Conservation (phyloP, 35 echinoderm and acorn worm genomes). For the Apostichopus californicus region DNA sequence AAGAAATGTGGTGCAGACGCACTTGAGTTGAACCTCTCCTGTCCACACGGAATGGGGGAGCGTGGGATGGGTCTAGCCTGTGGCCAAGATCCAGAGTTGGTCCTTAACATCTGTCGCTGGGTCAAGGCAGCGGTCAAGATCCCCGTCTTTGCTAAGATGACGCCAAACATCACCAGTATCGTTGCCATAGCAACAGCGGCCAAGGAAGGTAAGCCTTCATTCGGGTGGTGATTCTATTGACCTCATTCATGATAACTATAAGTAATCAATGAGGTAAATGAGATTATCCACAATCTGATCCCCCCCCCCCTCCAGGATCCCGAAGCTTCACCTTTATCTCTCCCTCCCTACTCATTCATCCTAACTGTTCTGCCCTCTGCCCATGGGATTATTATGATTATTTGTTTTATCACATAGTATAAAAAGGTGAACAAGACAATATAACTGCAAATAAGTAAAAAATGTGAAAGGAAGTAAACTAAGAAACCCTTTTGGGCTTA, state of each 20-base stretch:
- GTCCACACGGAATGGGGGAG: constrained; percentile 99
- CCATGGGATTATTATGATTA: too few species aligned
- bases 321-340: too few species aligned
- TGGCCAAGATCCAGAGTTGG: constrained; percentile 94
- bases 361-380: too few species aligned
- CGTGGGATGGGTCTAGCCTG: constrained; percentile 96
- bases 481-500: too few species aligned
- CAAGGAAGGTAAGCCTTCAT: constrained; percentile 76
- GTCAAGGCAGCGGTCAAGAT: constrained; percentile 92
- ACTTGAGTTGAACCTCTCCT: constrained; percentile 96
- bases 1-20: constrained; percentile 91
- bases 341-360: too few species aligned
- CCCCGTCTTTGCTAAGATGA: constrained; percentile 98
- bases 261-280: neutral
- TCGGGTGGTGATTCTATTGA: neutral
- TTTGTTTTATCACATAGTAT: too few species aligned
- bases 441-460: too few species aligned
- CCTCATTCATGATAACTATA: neutral
- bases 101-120: constrained; percentile 97
- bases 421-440: too few species aligned
- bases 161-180: constrained; percentile 98
- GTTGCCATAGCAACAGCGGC: constrained; percentile 91
- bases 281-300: too few species aligned
- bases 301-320: too few species aligned
- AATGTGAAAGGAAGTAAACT: too few species aligned